Base-by-base conservation (phyloP, 2,113 vertebrate species). In the Emberiza fucata region DNA sequence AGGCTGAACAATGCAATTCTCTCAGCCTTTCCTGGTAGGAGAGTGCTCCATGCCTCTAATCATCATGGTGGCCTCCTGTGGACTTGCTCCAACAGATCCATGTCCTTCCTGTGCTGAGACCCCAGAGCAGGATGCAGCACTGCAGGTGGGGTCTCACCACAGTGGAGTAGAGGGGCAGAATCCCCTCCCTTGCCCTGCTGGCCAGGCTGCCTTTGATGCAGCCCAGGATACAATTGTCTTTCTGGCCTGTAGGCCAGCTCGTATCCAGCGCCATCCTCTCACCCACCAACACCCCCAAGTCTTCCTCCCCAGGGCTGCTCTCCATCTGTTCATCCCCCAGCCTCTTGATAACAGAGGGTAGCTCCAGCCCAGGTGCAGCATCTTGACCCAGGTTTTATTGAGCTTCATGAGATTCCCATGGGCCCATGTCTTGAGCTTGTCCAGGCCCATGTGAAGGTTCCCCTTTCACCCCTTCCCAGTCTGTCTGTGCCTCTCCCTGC, bases 171-270 rank as follows among this genome's bases (percentile, higher is more conserved):
- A 73, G 7, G 24, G 16, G 11, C 44, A 75, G 24, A 66, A 75
- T 25, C 16, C 6, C 23, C 9, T n/a, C 20, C 7, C 11, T 44
- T 23, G 9, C 10, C 31, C 37, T 59, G 33, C 28, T 66, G 60
- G 12, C 8, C 12, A 4, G 0, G 0, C 6, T 37, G 27, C 7
- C 18, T 65, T 59, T n/a, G 37, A n/a, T 45, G 33, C 23, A 75
- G 28, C 11, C 15, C 33, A n/a, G 27, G 10, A 73, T 13, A 60
- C 2, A 5, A 28, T 14, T 21, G 3, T 14, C 19, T 45, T 59
- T 81, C 28, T 66, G 15, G 12, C 12, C 12, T 59, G 14, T 10
- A n/a, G 66, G 22, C 22, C 35, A 48, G 31, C 21, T 72, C 4
- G 1, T 21, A 20, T 59, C 19, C 39, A 45, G 28, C 14, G 39